These are phyloP conservation scores for Apogon hyalosoma DNA, from an alignment of 2,797 vertebrate genomes.

Conservation along the genomic window DNA sequence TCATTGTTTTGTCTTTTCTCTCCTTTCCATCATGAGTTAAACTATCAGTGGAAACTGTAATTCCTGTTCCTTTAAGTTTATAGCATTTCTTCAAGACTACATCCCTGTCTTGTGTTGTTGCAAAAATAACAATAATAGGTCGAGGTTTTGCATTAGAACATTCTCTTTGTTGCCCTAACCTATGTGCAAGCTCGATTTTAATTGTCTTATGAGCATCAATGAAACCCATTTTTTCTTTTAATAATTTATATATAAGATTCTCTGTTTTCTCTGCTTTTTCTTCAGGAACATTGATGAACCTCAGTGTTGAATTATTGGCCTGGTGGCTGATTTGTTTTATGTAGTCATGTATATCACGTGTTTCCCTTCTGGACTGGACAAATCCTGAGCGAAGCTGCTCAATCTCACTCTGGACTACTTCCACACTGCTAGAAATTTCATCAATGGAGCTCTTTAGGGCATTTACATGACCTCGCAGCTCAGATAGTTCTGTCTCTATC, in stretches of 20 bases:
- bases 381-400: slow-evolving; percentile 97
- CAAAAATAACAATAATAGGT: slow-evolving; percentile 96
- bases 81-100: slow-evolving; percentile 98
- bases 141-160: slow-evolving; percentile 97
- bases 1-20: slow-evolving; percentile 90
- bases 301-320: slow-evolving; percentile 92
- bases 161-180: slow-evolving; percentile 95
- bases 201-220: slow-evolving; percentile 89
- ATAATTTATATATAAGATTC: slow-evolving; percentile 90
- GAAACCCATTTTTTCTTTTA: slow-evolving; percentile 97
- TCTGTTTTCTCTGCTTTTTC: slow-evolving; percentile 92
- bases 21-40: slow-evolving; percentile 92
- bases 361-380: slow-evolving; percentile 97
- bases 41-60: slow-evolving; percentile 95
- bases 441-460: slow-evolving; percentile 98
- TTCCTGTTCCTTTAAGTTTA: slow-evolving; percentile 97
- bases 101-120: slow-evolving; percentile 94
- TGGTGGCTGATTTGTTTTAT: slow-evolving; percentile 95
- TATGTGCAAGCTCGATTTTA: slow-evolving; percentile 96
- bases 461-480: slow-evolving; percentile 96
- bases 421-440: slow-evolving; percentile 98
- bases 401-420: slow-evolving; percentile 98
- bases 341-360: slow-evolving; percentile 96
- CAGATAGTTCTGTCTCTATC: slow-evolving; percentile 97
- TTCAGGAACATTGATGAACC: slow-evolving; percentile 97